phyloP scores from a whole-genome alignment of 30 jellyfish, hydroid and myxozoan species.

The Aurelia aurita complex sp. Pacific region DNA sequence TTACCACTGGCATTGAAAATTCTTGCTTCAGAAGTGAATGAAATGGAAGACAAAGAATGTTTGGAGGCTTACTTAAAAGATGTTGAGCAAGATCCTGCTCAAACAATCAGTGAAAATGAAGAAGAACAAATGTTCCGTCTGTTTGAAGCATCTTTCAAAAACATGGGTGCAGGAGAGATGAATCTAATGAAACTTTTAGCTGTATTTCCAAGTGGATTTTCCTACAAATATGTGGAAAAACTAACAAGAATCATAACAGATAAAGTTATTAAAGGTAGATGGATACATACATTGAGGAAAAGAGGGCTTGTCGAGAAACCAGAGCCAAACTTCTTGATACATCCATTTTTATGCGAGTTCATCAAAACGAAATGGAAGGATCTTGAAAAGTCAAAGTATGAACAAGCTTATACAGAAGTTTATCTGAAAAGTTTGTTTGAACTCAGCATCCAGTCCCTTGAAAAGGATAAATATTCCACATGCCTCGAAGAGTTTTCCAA shows the following conservation, averaged over 20 bases:
- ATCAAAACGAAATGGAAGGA: conserved; percentile 1
- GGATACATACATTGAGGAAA: background rate
- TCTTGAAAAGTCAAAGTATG: background rate
- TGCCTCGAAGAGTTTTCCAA: conserved; percentile 16
- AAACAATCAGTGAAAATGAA: conserved; percentile 1
- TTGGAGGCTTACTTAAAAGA: conserved; percentile 15
- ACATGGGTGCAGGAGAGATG: background rate
- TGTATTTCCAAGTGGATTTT: conserved; percentile 41
- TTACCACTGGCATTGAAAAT: conserved; percentile 20
- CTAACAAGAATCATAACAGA: background rate
- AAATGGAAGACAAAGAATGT: background rate
- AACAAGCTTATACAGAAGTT: background rate
- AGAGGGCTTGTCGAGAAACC: conserved; percentile 8
- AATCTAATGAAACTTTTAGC: conserved; percentile 17
- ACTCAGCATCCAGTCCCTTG: conserved; percentile 13
- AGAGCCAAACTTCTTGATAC: background rate
- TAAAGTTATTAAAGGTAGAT: conserved; percentile 9
- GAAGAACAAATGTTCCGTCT: background rate
- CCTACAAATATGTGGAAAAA: conserved; percentile 11
- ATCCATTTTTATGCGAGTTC: conserved; percentile 21
- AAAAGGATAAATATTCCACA: conserved; percentile 12
- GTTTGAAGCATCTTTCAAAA: conserved; percentile 7
- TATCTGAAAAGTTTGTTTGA: conserved; percentile 3
- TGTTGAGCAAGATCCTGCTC: conserved; percentile 2
- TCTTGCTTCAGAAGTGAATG: conserved; percentile 1